phyloP scores from a whole-genome alignment of 1,140 invertebrate genomes.

The Diachasmimorpha longicaudata region DNA sequence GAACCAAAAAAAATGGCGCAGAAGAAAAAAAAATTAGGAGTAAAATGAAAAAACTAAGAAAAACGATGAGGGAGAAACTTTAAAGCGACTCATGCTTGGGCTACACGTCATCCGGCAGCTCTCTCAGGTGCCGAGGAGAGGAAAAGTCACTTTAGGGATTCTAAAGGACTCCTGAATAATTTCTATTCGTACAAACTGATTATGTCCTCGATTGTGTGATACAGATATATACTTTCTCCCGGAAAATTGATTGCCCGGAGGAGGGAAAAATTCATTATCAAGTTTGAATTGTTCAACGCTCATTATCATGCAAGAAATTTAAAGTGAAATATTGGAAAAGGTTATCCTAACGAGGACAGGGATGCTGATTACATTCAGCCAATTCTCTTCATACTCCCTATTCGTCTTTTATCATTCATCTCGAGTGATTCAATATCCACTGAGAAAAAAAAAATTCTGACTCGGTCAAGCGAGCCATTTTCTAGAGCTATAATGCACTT shows the following conservation, averaged over 20 bases:
- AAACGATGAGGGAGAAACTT: constrained; percentile 20
- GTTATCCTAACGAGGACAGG: not conserved
- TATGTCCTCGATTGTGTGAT: constrained; percentile 13
- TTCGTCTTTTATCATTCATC: not conserved
- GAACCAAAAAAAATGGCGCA: constrained; percentile 12
- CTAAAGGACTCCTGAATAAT: constrained; percentile 26
- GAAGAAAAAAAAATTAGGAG: not conserved
- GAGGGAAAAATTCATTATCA: not conserved
- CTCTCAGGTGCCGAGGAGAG: constrained; percentile 13
- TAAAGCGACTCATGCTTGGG: constrained; percentile 31
- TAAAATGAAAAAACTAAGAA: not conserved
- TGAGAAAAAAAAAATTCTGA: not conserved
- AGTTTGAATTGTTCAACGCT: not conserved
- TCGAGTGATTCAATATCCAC: not conserved
- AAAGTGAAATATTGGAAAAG: too few relatives aligned
- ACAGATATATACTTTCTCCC: not conserved
- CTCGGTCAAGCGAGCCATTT: not conserved
- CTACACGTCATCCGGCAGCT: constrained; percentile 25
- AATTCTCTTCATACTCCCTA: too few relatives aligned
- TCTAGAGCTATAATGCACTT: not conserved
- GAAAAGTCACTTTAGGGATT: constrained; percentile 8
- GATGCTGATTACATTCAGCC: too few relatives aligned
- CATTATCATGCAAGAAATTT: not conserved
- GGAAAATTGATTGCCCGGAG: not conserved
- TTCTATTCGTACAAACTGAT: constrained; percentile 16